These are phyloP conservation scores for Cetoscarus ocellatus DNA, from an alignment of 2,797 vertebrate species.

Conservation along the genomic window DNA sequence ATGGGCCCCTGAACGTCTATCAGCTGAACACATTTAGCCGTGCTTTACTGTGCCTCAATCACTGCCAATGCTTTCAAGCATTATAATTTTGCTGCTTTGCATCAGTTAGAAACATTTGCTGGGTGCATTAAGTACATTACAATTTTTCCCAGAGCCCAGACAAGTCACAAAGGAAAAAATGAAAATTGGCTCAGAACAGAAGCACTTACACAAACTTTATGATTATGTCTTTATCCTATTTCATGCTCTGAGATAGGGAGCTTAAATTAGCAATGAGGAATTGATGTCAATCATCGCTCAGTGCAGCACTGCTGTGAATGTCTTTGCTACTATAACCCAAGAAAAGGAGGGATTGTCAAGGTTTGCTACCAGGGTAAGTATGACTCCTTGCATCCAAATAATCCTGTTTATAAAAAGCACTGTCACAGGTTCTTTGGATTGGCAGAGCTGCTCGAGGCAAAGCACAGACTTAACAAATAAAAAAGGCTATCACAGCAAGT, in stretches of 20 bases:
- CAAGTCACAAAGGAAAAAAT: constrained; percentile 37
- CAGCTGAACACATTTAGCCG: constrained; percentile 77
- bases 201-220: constrained; percentile 69
- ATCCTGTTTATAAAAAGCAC: constrained; percentile 58
- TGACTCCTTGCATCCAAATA: constrained; percentile 31
- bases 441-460: constrained; percentile 12
- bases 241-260: constrained; percentile 45
- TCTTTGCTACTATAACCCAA: constrained; percentile 21
- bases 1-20: constrained; percentile 76
- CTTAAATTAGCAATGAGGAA: constrained; percentile 51
- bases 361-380: constrained; percentile 26
- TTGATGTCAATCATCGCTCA: constrained; percentile 53
- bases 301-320: constrained; percentile 27
- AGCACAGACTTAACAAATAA: constrained; percentile 23
- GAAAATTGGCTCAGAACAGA: constrained; percentile 51
- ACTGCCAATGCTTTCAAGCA: constrained; percentile 76
- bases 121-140: constrained; percentile 73
- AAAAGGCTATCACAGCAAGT: constrained; percentile 23
- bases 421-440: constrained; percentile 34
- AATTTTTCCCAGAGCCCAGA: constrained; percentile 52
- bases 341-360: constrained; percentile 36
- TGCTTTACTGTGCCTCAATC: constrained; percentile 75
- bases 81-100: constrained; percentile 75
- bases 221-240: constrained; percentile 67
- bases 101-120: constrained; percentile 71